phyloP scores from a whole-genome alignment of 2,113 vertebrate genomes.

The Anoura caudifer region DNA sequence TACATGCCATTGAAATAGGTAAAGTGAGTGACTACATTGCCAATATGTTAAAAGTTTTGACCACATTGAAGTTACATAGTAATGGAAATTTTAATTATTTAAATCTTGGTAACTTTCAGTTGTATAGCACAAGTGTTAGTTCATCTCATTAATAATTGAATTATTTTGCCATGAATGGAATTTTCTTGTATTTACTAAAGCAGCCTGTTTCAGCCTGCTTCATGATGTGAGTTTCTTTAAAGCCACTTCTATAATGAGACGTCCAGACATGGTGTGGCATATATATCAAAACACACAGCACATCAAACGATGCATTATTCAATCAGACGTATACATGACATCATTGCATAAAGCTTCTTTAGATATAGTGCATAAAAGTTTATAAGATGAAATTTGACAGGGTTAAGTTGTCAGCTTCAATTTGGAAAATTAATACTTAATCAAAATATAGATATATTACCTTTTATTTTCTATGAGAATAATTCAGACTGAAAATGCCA shows the following conservation, averaged over 20 bases:
- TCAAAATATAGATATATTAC: background rate
- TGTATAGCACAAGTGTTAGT: background rate
- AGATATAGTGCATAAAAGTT: slow-evolving; percentile 18
- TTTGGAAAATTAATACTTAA: slow-evolving; percentile 1
- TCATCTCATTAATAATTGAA: background rate
- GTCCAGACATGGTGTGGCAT: background rate
- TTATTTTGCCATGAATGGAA: background rate
- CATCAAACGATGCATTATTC: background rate
- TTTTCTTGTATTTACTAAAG: background rate
- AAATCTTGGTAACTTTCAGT: background rate
- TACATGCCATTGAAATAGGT: background rate
- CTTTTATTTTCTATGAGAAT: slow-evolving; percentile 34
- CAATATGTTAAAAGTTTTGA: background rate
- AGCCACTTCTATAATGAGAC: background rate
- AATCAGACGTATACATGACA: background rate
- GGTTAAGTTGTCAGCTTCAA: slow-evolving; percentile 9
- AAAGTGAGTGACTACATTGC: background rate
- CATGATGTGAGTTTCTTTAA: background rate
- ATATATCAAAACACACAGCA: background rate
- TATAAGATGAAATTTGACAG: slow-evolving; percentile 37
- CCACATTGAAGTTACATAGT: background rate
- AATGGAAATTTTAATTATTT: background rate
- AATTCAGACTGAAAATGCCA: slow-evolving; percentile 26
- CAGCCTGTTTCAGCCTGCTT: background rate
- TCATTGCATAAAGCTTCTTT: background rate